A percentile compares a stretch with the other conserved stretches of the same genome.
phyloP scores from a whole-genome alignment of 2,113 vertebrate species.

The Prinia subflava region DNA sequence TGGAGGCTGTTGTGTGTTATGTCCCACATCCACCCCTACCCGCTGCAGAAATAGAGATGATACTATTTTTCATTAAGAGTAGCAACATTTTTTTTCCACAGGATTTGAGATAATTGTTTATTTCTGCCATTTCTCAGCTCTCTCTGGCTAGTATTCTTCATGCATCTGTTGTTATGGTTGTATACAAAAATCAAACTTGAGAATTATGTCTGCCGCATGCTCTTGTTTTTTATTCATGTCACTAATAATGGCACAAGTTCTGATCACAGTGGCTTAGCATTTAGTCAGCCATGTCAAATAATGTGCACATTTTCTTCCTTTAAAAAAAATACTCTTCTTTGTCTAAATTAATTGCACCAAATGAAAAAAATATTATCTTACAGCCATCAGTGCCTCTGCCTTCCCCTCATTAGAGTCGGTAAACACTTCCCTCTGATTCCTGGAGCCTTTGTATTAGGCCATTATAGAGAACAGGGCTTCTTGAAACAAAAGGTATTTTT shows the following conservation, averaged over 20 bases:
- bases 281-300: background rate
- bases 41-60: background rate
- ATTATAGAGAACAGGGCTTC: accelerated
- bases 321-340: background rate
- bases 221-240: background rate
- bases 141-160: background rate
- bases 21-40: background rate
- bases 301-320: background rate
- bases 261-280: background rate
- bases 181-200: background rate
- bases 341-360: background rate
- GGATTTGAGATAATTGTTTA: background rate
- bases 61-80: background rate
- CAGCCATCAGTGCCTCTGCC: background rate
- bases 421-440: background rate
- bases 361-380: background rate
- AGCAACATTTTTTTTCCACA: background rate
- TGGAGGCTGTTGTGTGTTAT: background rate
- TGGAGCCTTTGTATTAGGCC: background rate
- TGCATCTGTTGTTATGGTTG: background rate
- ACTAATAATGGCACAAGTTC: background rate
- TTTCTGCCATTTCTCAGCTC: background rate
- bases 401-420: background rate
- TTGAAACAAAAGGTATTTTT: background rate
- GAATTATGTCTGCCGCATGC: background rate